A percentile compares a stretch with the other conserved stretches of the same genome.
phyloP scores from a whole-genome alignment of 2,797 vertebrate genomes.

The Poecilia wingei region DNA sequence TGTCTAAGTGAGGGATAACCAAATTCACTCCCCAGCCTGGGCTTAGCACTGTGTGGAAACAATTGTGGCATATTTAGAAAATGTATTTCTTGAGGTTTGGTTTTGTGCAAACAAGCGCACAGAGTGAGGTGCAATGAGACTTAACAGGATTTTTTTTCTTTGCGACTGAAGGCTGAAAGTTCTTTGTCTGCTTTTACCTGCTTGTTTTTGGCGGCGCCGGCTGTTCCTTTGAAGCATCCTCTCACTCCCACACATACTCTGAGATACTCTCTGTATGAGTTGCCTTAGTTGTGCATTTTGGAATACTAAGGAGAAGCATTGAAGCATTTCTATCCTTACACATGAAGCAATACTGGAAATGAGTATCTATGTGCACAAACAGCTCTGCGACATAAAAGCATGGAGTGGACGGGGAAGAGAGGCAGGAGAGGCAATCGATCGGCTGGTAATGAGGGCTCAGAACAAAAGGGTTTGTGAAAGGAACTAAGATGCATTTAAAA shows the following conservation, averaged over 20 bases:
- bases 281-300: constrained; percentile 31
- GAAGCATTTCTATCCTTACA: constrained; percentile 47
- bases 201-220: constrained; percentile 38
- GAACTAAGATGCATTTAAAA: not conserved
- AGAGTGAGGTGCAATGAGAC: constrained; percentile 29
- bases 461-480: constrained; percentile 36
- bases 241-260: not conserved
- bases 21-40: constrained; percentile 36
- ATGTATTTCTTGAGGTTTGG: constrained; percentile 31
- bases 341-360: constrained; percentile 54
- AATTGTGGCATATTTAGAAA: constrained; percentile 24
- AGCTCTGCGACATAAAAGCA: constrained; percentile 14
- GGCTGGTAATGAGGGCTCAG: constrained; percentile 51
- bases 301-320: constrained; percentile 28
- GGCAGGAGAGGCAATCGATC: constrained; percentile 56
- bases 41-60: constrained; percentile 40
- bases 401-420: constrained; percentile 19
- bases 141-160: constrained; percentile 43
- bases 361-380: constrained; percentile 24
- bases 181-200: constrained; percentile 51
- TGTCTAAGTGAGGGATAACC: constrained; percentile 11
- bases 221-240: constrained; percentile 33
- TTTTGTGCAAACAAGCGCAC: constrained; percentile 52
- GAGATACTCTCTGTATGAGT: constrained; percentile 3
- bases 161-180: constrained; percentile 46